Evolutionary conservation across 2,888 invertebrate species (phyloP), one percentile per base, ranked within the genome.

Genomic region (Agapetus fuscipes): DNA sequence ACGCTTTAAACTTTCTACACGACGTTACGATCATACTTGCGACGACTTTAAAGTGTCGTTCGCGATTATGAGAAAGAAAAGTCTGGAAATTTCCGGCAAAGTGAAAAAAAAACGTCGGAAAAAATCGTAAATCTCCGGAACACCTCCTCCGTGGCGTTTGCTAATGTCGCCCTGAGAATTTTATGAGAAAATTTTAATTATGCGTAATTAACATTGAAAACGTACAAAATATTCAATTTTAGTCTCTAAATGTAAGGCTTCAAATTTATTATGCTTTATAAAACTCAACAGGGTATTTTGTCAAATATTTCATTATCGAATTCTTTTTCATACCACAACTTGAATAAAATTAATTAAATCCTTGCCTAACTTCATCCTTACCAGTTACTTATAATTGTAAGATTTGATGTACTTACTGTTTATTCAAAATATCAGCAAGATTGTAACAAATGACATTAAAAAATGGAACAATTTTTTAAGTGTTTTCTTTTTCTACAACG

Each of bases 21-120:
- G 13, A 20, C 20, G 12, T 24, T 20, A 32, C 32, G 20, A 32
- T 32, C 32, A 13, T 5, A 20, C 32, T 32, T 32, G 17, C 11
- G 7, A 6, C 14, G 9, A 15, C 11, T 3, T 32, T 10, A 7
- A 20, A 11, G 24, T 32, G 32, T 32, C 32, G 17, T 32, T 32
- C 32, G 12, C 15, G 32, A 32, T 32, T 32, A 20, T 32, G 9
- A 17, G 12, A 20, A 9, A 9, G 20, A n/a, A 20, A 20, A 20
- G 20, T 20, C 20, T 20, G 4, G 20, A 20, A 20, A 20, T 20
- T 4, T 9, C 5, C 20, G 20, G 20, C 5, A 20, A 20, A 6
- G n/a, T n/a, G n/a, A 20, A 20, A 20, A 20, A 20, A 20, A 20
- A 20, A 9, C 9, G 4, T 20, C 20, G 9, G 20, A 20, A 20